Conservation (phyloP, 2,797 vertebrate genomes). For the Gastrophryne carolinensis region DNA sequence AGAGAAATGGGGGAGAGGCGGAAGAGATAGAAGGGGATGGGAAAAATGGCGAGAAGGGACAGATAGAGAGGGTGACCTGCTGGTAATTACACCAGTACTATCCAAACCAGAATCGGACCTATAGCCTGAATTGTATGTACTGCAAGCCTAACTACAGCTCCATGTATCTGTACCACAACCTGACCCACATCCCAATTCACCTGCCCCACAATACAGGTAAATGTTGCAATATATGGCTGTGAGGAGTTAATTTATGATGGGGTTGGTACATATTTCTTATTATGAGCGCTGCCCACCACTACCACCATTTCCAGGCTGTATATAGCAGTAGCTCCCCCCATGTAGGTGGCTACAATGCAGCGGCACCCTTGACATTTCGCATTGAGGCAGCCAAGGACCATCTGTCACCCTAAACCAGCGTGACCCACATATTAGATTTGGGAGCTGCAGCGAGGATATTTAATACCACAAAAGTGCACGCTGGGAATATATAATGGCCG, state of each 20-base stretch:
- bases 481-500: conserved; percentile 43
- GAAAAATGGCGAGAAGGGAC: too few relatives aligned
- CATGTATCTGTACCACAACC: too few relatives aligned
- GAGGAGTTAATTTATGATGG: neutral
- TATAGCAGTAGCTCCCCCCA: neutral
- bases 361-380: neutral
- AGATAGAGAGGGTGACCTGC: too few relatives aligned
- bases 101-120: too few relatives aligned
- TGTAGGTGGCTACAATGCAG: neutral
- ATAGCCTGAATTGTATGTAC: too few relatives aligned
- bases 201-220: too few relatives aligned
- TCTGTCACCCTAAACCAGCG: conserved; percentile 1
- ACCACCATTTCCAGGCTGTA: neutral
- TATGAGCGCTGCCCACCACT: neutral
- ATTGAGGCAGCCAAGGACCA: neutral
- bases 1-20: too few relatives aligned
- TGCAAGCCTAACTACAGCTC: too few relatives aligned
- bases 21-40: too few relatives aligned
- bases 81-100: too few relatives aligned
- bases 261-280: neutral
- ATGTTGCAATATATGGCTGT: neutral
- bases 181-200: too few relatives aligned
- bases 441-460: conserved; percentile 1
- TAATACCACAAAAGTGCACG: conserved; percentile 15
- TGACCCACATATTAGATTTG: conserved; percentile 4